Conservation (phyloP, 2,888 invertebrate genomes). For the Epinotia demarniana region DNA sequence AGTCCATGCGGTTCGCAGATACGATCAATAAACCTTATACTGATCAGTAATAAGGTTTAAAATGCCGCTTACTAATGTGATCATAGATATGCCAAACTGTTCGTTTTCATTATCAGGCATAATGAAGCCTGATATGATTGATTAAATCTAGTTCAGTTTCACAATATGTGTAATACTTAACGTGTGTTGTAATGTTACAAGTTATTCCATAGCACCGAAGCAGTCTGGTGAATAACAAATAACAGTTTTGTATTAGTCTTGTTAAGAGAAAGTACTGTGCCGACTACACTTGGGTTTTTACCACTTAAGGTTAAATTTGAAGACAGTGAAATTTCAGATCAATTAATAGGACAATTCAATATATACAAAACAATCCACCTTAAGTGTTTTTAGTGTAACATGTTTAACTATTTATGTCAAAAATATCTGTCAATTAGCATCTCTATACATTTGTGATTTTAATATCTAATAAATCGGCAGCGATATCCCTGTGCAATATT, state of each 20-base stretch:
- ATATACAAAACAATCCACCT: background rate
- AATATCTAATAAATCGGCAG: constrained; percentile 20
- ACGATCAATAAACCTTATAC: background rate
- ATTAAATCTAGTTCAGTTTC: background rate
- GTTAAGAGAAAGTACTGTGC: constrained; percentile 11
- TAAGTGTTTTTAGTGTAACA: constrained; percentile 6
- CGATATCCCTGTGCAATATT: constrained; percentile 28
- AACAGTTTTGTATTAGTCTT: constrained; percentile 20
- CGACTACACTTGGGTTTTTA: background rate
- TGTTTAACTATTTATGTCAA: constrained; percentile 7
- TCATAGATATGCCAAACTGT: background rate
- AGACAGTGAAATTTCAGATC: background rate
- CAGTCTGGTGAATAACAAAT: constrained; percentile 13
- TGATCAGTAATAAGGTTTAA: background rate
- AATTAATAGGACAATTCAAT: background rate
- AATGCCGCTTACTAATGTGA: background rate
- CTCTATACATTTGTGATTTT: constrained; percentile 12
- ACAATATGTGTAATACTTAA: background rate
- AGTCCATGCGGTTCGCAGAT: background rate
- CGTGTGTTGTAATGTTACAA: constrained; percentile 19
- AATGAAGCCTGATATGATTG: background rate
- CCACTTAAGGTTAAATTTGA: background rate
- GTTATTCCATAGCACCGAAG: constrained; percentile 27
- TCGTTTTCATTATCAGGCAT: background rate
- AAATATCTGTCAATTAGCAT: constrained; percentile 19